Base-by-base conservation (phyloP, 2,113 vertebrate genomes). In the Illadopsis cleaveri region DNA sequence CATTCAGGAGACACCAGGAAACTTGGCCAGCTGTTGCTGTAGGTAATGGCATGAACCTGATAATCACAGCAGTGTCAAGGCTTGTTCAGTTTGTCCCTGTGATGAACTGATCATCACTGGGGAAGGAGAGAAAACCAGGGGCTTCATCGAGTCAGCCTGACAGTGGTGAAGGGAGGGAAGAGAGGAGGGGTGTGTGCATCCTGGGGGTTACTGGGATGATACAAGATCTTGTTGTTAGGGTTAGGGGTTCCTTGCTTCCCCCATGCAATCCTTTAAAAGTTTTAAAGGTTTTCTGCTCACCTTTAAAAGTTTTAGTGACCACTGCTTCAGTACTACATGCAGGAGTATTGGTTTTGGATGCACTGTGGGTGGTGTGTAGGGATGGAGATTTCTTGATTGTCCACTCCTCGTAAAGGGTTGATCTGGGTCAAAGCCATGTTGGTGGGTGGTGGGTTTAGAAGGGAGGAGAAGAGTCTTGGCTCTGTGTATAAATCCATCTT, bases 171-270 rank as follows among this genome's bases (percentile, higher is more conserved):
- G 22, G 40, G 28, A 47, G 4, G 21, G 57, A 40, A n/a, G 31
- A 20, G 12, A 5, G 23, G 18, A 47, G 24, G 15, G 35, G 2
- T 16, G 4, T 42, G 25, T 42, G 8, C 3, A 4, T 8, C 0
- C 21, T 53, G 64, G 54, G 47, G 3, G 5, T 54, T 70, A 66
- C 45, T 47, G 56, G 19, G 18, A 2, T 50, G 31, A 27, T 9
- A 38, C 4, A 60, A 72, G 30, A 7, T 12, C 10, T 22, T 54
- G 6, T 10, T 88, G 78, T 12, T 66, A 50, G 48, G 48, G 48
- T 27, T 50, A 15, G 48, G 14, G 48, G 24, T 27, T 50, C 48
- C 14, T 50, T 50, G 6, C 12, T 88, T 81, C 14, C 62, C 13
- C 35, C 18, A 15, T 82, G 44, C 7, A 75, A 20, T 58, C 8